Percentiles rank a stretch among this genome's conserved stretches.
These are phyloP conservation scores for Lepidurus apus DNA, from an alignment of 1,140 invertebrate species.

Conservation along the genomic window DNA sequence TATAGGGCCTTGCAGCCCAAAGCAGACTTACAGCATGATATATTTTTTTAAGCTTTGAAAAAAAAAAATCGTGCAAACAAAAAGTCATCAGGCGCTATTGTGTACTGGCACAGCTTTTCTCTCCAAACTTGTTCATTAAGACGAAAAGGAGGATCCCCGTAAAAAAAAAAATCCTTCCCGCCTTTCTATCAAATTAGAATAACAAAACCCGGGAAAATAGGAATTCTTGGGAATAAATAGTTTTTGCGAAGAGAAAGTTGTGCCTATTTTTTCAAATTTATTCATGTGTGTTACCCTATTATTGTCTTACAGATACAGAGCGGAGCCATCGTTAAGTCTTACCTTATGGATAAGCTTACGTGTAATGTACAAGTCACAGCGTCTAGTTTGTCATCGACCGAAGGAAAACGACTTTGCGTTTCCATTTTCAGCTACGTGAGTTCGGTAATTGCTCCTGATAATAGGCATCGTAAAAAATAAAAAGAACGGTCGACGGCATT, in stretches of 20 bases:
- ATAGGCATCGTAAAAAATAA: not conserved
- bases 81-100: not conserved
- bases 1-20: not conserved
- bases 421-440: not conserved
- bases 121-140: not conserved
- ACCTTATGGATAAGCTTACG: too few species aligned
- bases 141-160: not conserved
- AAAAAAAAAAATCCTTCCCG: not conserved
- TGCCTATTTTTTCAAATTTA: too few species aligned
- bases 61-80: not conserved
- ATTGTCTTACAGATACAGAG: not conserved
- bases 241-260: too few species aligned
- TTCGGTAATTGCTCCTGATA: constrained; percentile 8
- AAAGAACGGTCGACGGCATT: not conserved
- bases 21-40: not conserved
- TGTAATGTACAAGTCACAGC: not conserved
- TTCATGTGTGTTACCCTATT: too few species aligned
- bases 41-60: not conserved
- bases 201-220: too few species aligned
- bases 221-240: too few species aligned
- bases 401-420: constrained; percentile 2
- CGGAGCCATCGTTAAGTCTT: not conserved
- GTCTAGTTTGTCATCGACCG: constrained; percentile 11
- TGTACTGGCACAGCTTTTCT: not conserved
- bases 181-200: not conserved